A percentile compares a stretch with the other conserved stretches of the same genome.
Evolutionary conservation across 2,888 invertebrate species (phyloP).

Genomic region (Acleris holmiana): DNA sequence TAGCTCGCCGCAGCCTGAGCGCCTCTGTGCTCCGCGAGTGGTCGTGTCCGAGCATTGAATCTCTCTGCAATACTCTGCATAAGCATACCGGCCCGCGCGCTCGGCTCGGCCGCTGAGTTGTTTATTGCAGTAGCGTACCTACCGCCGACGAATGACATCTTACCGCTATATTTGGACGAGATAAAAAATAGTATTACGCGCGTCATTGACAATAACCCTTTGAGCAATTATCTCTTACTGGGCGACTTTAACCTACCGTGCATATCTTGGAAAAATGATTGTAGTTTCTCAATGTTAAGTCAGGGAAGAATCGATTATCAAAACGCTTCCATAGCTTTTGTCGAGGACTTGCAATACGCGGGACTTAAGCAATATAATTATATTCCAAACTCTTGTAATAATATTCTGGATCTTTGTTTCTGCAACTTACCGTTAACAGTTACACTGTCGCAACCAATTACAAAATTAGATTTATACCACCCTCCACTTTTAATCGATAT

Average conservation of each 20-base stretch:
- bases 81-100: no score
- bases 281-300: background rate
- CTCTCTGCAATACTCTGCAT: no score
- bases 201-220: background rate
- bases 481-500: background rate
- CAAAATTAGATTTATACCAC: background rate
- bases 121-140: no score
- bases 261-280: background rate
- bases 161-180: no score
- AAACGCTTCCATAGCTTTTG: background rate
- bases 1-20: no score
- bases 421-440: background rate
- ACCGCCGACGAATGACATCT: no score
- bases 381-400: background rate
- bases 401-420: background rate
- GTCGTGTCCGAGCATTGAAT: no score
- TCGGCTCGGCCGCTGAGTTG: no score
- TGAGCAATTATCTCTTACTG: background rate
- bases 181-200: background rate
- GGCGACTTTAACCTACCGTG: background rate
- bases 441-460: no score
- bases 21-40: no score
- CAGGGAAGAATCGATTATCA: background rate
- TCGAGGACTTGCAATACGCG: background rate
- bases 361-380: background rate